phyloP scores from a whole-genome alignment of 2,113 vertebrate genomes.

The Condylura cristata region DNA sequence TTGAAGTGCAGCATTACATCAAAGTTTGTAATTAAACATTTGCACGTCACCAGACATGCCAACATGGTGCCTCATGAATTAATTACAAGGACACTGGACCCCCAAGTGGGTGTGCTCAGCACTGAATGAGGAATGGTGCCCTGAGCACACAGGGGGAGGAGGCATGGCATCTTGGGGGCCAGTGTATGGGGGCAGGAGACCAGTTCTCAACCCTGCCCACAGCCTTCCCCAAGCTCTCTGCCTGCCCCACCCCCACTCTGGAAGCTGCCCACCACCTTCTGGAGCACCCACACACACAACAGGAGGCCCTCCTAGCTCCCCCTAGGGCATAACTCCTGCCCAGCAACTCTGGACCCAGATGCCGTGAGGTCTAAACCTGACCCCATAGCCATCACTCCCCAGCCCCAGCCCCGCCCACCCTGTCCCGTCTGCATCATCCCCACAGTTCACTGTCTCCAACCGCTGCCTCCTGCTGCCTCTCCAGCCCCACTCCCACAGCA shows the following conservation, averaged over 20 bases:
- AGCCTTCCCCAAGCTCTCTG: neutral
- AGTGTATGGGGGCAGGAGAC: neutral
- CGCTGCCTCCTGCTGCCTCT: neutral
- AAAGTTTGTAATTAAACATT: conserved; percentile 98
- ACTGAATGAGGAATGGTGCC: conserved; percentile 74
- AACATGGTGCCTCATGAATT: conserved; percentile 93
- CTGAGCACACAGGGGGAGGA: neutral
- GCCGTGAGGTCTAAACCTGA: neutral
- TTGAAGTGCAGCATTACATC: conserved; percentile 95
- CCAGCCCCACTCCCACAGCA: neutral
- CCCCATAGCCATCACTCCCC: rapidly evolving
- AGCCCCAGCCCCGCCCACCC: neutral
- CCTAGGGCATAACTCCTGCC: too few species aligned
- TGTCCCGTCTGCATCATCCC: too few species aligned
- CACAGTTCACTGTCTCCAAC: too few species aligned
- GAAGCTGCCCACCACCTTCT: neutral
- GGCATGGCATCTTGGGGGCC: rapidly evolving
- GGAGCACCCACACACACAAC: neutral
- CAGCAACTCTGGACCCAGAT: neutral
- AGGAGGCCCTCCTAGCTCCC: too few species aligned
- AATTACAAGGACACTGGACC: conserved; percentile 94
- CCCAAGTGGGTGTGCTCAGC: conserved; percentile 92
- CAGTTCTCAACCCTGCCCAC: neutral
- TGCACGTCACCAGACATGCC: conserved; percentile 93
- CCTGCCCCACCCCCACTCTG: neutral